Percentiles rank a stretch among this genome's conserved stretches.
Conservation (phyloP, 2,113 vertebrate genomes). For the Dunckerocampus dactyliophorus region DNA sequence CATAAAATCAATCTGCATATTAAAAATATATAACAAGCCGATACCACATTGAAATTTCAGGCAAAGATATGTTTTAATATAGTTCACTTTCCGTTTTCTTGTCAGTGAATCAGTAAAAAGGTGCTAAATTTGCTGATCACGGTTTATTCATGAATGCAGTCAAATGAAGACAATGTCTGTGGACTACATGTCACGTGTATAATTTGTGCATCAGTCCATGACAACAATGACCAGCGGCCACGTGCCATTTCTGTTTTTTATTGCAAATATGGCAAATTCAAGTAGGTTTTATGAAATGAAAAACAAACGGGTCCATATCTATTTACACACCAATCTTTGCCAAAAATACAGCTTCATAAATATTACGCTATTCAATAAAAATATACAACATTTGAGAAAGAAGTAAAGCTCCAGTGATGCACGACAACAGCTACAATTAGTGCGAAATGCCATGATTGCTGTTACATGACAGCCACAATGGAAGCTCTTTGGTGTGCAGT, state of each 20-base stretch:
- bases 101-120: too few relatives aligned
- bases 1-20: too few relatives aligned
- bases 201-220: not conserved
- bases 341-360: conserved; percentile 64
- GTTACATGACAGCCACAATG: conserved; percentile 18
- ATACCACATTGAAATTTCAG: not conserved
- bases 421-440: conserved; percentile 43
- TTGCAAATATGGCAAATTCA: conserved; percentile 58
- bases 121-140: not conserved
- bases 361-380: conserved; percentile 56
- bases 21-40: not conserved
- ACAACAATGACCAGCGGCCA: not conserved
- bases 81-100: too few relatives aligned
- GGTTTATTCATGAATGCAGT: conserved; percentile 2
- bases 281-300: conserved; percentile 51
- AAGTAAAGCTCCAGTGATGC: conserved; percentile 60
- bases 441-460: conserved; percentile 11
- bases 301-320: conserved; percentile 36
- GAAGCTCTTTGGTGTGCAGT: conserved; percentile 49
- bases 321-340: conserved; percentile 45
- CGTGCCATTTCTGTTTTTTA: conserved; percentile 52
- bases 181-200: not conserved
- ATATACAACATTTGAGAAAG: conserved; percentile 46
- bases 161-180: not conserved
- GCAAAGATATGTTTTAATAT: not conserved